Evolutionary conservation across 2,888 invertebrate genomes (phyloP).

Genomic region (Emmelina monodactyla): DNA sequence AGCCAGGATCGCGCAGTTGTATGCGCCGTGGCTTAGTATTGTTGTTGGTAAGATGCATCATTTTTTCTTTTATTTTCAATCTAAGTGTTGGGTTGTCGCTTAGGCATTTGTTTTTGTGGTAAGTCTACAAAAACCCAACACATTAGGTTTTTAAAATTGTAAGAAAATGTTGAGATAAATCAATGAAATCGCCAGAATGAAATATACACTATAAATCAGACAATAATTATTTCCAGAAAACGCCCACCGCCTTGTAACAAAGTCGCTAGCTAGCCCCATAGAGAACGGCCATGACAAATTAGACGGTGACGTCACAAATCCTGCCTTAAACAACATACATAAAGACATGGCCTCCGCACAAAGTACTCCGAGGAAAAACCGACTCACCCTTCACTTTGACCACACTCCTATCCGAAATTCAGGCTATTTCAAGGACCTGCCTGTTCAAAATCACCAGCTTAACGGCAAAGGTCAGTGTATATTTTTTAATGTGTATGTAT

Average conservation of each 20-base stretch:
- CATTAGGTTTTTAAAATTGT: no score
- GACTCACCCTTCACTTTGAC: slow-evolving; percentile 78
- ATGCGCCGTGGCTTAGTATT: slow-evolving; percentile 90
- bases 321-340: slow-evolving; percentile 21
- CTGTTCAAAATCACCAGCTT: slow-evolving; percentile 30
- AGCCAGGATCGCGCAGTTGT: slow-evolving; percentile 86
- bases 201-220: neutral
- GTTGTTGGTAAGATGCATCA: slow-evolving; percentile 60
- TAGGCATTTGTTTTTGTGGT: no score
- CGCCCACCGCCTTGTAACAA: slow-evolving; percentile 72
- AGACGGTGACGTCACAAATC: slow-evolving; percentile 34
- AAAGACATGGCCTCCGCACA: slow-evolving; percentile 41
- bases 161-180: no score
- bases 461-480: slow-evolving; percentile 44
- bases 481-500: no score
- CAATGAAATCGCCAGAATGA: no score
- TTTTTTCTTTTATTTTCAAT: no score
- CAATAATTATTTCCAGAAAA: slow-evolving; percentile 68
- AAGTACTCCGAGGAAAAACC: slow-evolving; percentile 66
- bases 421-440: slow-evolving; percentile 78
- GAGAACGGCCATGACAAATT: slow-evolving; percentile 46
- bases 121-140: no score
- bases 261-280: slow-evolving; percentile 38
- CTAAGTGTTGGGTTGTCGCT: no score
- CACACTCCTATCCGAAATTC: slow-evolving; percentile 75